Evolutionary conservation across 2,797 vertebrate genomes (phyloP).

Genomic region (Champsocephalus gunnari): DNA sequence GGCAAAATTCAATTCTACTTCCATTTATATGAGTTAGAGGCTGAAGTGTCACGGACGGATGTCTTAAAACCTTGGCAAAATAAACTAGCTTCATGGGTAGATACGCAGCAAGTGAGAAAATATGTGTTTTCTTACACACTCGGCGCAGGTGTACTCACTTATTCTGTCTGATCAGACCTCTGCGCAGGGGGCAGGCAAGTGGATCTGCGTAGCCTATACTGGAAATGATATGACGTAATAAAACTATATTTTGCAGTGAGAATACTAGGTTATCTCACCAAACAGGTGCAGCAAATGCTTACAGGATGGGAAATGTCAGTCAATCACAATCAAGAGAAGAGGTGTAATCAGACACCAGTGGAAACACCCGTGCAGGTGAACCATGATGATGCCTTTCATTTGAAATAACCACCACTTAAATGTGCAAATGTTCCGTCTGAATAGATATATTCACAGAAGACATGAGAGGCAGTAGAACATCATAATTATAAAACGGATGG

Average conservation of each 20-base stretch:
- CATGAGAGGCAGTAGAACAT: too few relatives aligned
- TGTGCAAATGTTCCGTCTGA: conserved; percentile 2
- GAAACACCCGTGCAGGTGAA: conserved; percentile 11
- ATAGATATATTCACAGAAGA: too few relatives aligned
- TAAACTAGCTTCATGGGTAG: too few relatives aligned
- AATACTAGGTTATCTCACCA: neutral
- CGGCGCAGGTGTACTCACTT: neutral
- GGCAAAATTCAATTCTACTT: neutral
- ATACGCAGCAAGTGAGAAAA: neutral
- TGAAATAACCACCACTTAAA: conserved; percentile 20
- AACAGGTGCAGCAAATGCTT: conserved; percentile 17
- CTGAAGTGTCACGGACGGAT: neutral
- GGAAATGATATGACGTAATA: neutral
- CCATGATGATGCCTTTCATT: conserved; percentile 3
- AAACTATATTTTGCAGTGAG: neutral
- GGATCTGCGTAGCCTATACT: neutral
- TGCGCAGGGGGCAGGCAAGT: neutral
- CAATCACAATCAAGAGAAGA: conserved; percentile 12
- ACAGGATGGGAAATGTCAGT: conserved; percentile 25
- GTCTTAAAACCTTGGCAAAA: too few relatives aligned
- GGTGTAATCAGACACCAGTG: conserved; percentile 19
- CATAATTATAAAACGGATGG: too few relatives aligned
- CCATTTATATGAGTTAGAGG: too few relatives aligned
- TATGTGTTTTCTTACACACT: neutral
- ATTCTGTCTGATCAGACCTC: neutral